Evolutionary conservation across 2,797 vertebrate species (phyloP), one percentile per base, ranked within the genome.

Genomic region (Sebastiscus tertius): DNA sequence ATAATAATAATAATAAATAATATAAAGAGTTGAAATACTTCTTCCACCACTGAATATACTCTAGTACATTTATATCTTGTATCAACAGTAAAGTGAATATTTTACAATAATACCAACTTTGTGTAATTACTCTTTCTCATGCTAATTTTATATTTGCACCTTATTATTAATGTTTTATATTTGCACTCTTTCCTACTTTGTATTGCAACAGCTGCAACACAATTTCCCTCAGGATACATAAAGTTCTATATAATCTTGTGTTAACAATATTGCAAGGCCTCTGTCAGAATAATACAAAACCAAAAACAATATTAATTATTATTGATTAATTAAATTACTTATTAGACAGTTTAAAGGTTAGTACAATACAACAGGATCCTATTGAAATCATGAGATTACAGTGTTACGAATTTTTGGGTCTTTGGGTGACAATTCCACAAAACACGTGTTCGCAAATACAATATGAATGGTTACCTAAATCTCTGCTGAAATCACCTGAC

Each of bases 401-500:
- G 11, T 18, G 6, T 67, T 26, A 20, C 64, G 12, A 2, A 24
- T 69, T 58, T 61, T 65, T 34, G n/a, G 42, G 52, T 59, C 16
- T 75, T 46, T 58, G 1, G 22, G 6, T 54, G 27, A 31, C n/a
- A 63, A 16, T 18, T 74, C 59, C 36, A 58, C 4, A 73, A 55
- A 85, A 34, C 81, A 85, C 72, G 72, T 77, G 90, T 64, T 79
- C 27, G 71, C 60, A 77, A 81, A 72, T 10, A 73, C 62, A 77
- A 39, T 22, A 69, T 64, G 20, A 83, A 72, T 62, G 14, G 49
- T 66, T 52, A 27, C 69, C 33, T 39, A 89, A 93, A 92, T 80
- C 86, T 90, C 67, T 46, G 65, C 72, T 55, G 3, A 60, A 27
- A 81, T 85, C 91, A 83, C 65, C 77, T 88, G 93, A 92, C 78